Percentiles rank a stretch among this genome's conserved stretches.
These are phyloP conservation scores for Decapterus maruadsi DNA, from an alignment of 2,797 vertebrate species.

Conservation along the genomic window DNA sequence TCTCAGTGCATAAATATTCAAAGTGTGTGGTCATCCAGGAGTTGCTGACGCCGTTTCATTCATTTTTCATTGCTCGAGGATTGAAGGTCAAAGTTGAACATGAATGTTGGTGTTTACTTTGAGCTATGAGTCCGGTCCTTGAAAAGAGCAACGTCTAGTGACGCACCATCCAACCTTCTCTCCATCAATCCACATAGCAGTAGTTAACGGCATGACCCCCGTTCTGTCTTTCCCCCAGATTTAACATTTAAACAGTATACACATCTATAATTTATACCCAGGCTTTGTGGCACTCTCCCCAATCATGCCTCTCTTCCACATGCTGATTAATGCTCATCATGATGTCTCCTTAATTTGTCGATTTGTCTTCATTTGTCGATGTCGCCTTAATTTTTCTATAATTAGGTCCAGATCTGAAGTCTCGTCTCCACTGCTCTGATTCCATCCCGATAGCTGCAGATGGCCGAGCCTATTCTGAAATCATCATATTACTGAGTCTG, in stretches of 20 bases:
- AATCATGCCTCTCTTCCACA: too few species aligned
- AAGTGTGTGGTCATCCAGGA: not conserved
- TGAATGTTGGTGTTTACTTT: not conserved
- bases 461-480: not conserved
- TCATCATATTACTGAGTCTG: constrained; percentile 2
- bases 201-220: not conserved
- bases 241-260: not conserved
- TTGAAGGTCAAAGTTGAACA: not conserved
- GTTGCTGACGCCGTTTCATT: not conserved
- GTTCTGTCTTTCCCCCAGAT: not conserved
- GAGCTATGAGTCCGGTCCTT: too few species aligned
- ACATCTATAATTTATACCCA: too few species aligned
- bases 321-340: too few species aligned
- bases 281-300: too few species aligned
- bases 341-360: too few species aligned
- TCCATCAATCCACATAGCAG: not conserved
- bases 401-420: not conserved
- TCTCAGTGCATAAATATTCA: not conserved
- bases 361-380: too few species aligned
- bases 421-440: not conserved
- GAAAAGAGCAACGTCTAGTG: too few species aligned
- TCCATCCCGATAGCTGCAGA: not conserved
- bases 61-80: not conserved
- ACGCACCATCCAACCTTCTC: not conserved
- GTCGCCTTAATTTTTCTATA: too few species aligned